A percentile compares a stretch with the other conserved stretches of the same genome.
phyloP scores from a whole-genome alignment of 2,888 invertebrate species.

The Auanema sp. region DNA sequence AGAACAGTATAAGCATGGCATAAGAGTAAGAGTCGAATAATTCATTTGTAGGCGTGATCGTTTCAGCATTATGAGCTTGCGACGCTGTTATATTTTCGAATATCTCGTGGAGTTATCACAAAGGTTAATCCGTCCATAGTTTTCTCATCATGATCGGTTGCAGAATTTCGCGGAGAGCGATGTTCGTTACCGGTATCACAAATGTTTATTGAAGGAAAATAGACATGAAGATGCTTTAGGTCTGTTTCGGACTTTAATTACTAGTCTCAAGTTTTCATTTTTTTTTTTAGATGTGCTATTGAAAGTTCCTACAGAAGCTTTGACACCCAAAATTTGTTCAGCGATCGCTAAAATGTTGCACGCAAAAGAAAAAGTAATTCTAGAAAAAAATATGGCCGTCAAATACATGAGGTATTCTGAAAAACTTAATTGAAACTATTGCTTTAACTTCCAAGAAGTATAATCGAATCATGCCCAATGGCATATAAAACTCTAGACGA shows the following conservation, averaged over 20 bases:
- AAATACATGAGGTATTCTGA: too few relatives aligned
- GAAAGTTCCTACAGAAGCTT: not conserved
- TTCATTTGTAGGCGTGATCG: not conserved
- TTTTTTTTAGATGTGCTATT: not conserved
- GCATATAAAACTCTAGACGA: too few relatives aligned
- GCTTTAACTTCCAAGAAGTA: too few relatives aligned
- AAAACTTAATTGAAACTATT: too few relatives aligned
- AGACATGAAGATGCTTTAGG: slow-evolving; percentile 16
- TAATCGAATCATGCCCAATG: too few relatives aligned
- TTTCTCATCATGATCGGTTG: not conserved
- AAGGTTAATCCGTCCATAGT: not conserved
- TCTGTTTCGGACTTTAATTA: not conserved
- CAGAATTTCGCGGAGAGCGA: slow-evolving; percentile 10
- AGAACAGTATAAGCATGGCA: slow-evolving; percentile 2
- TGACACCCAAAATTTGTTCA: too few relatives aligned
- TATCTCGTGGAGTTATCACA: too few relatives aligned
- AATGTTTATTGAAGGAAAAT: slow-evolving; percentile 2
- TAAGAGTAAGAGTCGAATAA: not conserved
- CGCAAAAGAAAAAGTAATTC: too few relatives aligned
- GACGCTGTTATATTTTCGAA: not conserved
- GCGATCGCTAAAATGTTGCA: too few relatives aligned
- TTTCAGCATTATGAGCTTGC: slow-evolving; percentile 11
- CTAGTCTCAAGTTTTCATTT: not conserved
- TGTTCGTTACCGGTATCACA: slow-evolving; percentile 12
- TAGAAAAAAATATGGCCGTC: too few relatives aligned